phyloP scores from a whole-genome alignment of 1,140 invertebrate genomes.

The Drosophila asahinai region DNA sequence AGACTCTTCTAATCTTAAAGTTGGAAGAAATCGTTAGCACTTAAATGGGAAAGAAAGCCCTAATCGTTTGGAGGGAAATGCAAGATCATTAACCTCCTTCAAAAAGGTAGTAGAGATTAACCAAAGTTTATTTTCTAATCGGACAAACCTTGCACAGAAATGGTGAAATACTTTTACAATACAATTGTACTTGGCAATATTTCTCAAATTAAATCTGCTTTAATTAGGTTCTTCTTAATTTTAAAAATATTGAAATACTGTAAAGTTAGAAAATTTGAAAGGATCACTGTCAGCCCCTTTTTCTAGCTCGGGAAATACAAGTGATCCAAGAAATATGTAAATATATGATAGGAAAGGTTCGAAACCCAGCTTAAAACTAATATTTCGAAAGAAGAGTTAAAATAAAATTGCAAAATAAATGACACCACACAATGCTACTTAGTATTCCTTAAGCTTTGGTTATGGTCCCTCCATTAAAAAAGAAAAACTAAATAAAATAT shows the following conservation, averaged over 20 bases:
- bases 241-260: neutral
- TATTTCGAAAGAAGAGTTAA: too few species aligned
- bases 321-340: neutral
- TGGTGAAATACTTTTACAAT: neutral
- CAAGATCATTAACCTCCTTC: constrained; percentile 23
- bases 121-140: neutral
- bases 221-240: too few species aligned
- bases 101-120: neutral
- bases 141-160: neutral
- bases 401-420: too few species aligned
- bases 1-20: constrained; percentile 12
- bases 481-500: too few species aligned
- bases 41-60: constrained; percentile 12
- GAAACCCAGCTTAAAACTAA: neutral
- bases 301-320: neutral
- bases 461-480: too few species aligned
- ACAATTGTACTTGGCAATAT: neutral
- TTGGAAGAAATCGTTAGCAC: constrained; percentile 25
- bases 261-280: neutral
- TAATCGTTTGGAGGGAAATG: neutral
- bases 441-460: too few species aligned
- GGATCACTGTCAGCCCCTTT: too few species aligned
- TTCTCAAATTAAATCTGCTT: neutral
- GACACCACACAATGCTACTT: too few species aligned
- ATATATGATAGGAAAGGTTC: neutral